These are phyloP conservation scores for Clivina fossor DNA, from an alignment of 2,888 invertebrate species.

Conservation along the genomic window DNA sequence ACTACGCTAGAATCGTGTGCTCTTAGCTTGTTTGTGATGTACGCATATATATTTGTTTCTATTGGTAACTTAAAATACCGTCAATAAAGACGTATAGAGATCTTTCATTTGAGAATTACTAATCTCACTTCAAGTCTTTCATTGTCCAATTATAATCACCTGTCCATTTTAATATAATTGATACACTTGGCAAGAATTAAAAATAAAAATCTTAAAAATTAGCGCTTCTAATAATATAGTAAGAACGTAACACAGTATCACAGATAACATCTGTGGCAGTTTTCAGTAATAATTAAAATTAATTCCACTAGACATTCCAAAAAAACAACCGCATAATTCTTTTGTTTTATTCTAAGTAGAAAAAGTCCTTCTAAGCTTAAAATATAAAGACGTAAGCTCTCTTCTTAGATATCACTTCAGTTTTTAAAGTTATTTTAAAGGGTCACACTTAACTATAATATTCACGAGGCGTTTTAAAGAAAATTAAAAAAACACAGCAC, in stretches of 20 bases:
- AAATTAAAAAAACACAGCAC: constrained; percentile 14
- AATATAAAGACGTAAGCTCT: no score
- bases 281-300: constrained; percentile 19
- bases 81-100: constrained; percentile 20
- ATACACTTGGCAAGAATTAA: constrained; percentile 29
- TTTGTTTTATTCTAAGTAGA: no score
- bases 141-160: neutral
- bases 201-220: constrained; percentile 24
- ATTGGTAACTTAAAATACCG: constrained; percentile 27
- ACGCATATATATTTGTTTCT: neutral
- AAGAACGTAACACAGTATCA: constrained; percentile 28
- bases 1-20: neutral
- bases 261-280: constrained; percentile 32
- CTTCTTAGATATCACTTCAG: constrained; percentile 22
- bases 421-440: constrained; percentile 13
- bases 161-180: neutral
- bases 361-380: no score
- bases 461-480: neutral
- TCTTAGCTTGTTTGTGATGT: neutral
- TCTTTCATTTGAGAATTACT: constrained; percentile 5
- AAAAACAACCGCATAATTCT: no score
- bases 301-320: constrained; percentile 8
- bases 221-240: constrained; percentile 22
- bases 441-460: constrained; percentile 15
- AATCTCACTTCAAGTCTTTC: neutral